Conservation (phyloP, 2,113 vertebrate genomes). For the Solea senegalensis region DNA sequence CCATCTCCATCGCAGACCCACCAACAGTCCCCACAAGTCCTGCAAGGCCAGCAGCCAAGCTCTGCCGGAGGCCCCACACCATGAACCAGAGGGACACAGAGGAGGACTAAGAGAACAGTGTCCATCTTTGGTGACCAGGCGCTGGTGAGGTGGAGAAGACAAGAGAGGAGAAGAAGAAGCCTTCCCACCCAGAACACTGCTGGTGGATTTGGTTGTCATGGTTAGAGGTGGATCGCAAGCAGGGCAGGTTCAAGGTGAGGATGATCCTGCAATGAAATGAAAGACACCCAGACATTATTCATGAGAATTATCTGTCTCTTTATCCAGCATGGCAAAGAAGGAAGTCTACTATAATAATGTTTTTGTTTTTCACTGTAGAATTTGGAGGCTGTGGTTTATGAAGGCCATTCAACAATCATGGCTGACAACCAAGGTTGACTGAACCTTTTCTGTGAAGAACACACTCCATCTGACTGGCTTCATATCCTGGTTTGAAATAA, state of each 20-base stretch:
- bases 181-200: conserved; percentile 79
- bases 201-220: conserved; percentile 75
- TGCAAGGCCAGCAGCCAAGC: conserved; percentile 85
- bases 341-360: too few species aligned
- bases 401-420: too few species aligned
- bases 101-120: conserved; percentile 80
- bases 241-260: conserved; percentile 29
- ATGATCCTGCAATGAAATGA: conserved; percentile 50
- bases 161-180: conserved; percentile 85
- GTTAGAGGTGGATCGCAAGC: conserved; percentile 29
- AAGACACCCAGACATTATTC: conserved; percentile 1
- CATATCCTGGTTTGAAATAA: too few species aligned
- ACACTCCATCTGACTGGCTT: too few species aligned
- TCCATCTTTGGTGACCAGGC: conserved; percentile 95
- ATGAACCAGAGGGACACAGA: conserved; percentile 46
- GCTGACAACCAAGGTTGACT: too few species aligned
- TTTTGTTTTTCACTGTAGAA: too few species aligned
- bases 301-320: not conserved
- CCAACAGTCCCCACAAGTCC: conserved; percentile 92
- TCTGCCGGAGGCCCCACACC: conserved; percentile 69
- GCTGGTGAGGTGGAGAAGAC: conserved; percentile 74
- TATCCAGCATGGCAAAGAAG: too few species aligned
- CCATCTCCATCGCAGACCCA: conserved; percentile 97
- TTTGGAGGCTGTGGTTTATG: too few species aligned
- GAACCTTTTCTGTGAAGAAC: too few species aligned